Base-by-base conservation (phyloP, 2,113 vertebrate genomes). In the Tiliqua scincoides region DNA sequence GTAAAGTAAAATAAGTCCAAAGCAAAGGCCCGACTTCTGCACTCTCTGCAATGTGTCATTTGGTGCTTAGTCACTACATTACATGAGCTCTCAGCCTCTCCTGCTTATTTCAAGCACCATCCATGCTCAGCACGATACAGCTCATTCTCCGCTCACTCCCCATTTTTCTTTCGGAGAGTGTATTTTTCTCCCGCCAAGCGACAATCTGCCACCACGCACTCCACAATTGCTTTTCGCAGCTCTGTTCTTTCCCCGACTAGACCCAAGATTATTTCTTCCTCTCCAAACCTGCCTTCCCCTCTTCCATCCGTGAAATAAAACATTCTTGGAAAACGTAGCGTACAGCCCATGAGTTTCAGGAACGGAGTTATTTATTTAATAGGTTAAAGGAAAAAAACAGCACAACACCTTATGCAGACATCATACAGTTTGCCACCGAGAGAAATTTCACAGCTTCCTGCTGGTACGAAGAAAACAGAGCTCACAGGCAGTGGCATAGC, bases 311-410 rank as follows among this genome's bases (percentile, higher is more conserved):
- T 1, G 59, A 89, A n/a, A 75, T 65, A 77, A 0, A 82, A 1
- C 2, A 5, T 86, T 40, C 84, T 82, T 32, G 72, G 70, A 54
- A 77, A 67, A 88, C 88, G 81, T 83, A 86, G 62, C 9, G 30
- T 35, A 1, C 27, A 20, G 59, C 74, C n/a, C 77, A 15, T 43
- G 76, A 35, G 73, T 70, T 91, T 84, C 37, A 89, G 25, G 63
- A 54, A 70, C 17, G 63, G 43, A 23, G n/a, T 70, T 62, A 57
- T 62, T 62, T 63, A 40, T 30, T 63, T 62, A 40, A 70, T 81
- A 10, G 3, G 86, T 62, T 3, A 68, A 68, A 32, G 9, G 7
- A 30, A 67, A 68, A 68, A n/a, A 68, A 68, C n/a, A n/a, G n/a
- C n/a, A n/a, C n/a, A n/a, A n/a, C n/a, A n/a, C 65, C n/a, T 68